phyloP scores from a whole-genome alignment of 2,888 invertebrate species.

The Harmothoe impar region DNA sequence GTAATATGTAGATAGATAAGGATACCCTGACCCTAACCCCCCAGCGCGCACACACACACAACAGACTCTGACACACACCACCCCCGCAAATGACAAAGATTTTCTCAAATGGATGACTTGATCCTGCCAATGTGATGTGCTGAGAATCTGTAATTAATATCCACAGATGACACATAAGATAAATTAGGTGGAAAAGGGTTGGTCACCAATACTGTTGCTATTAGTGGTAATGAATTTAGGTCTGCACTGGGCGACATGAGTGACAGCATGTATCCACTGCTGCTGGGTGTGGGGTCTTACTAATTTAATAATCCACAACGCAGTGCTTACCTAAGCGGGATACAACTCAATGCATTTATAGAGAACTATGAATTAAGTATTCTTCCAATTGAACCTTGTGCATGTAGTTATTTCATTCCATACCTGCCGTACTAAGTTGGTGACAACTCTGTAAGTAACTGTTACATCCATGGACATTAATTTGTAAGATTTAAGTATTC shows the following conservation, averaged over 20 bases:
- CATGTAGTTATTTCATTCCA: no score
- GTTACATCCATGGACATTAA: no score
- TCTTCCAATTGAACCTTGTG: no score
- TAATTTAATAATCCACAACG: conserved; percentile 3
- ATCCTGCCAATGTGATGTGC: not conserved
- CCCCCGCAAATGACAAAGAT: not conserved
- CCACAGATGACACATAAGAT: not conserved
- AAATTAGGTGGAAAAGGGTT: not conserved
- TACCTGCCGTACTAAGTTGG: no score
- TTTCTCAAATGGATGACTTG: not conserved
- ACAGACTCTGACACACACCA: not conserved
- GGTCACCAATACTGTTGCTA: not conserved
- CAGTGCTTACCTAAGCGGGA: no score
- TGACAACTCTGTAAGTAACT: no score
- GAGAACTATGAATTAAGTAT: no score
- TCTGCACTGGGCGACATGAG: not conserved
- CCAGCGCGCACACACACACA: not conserved
- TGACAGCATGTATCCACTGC: not conserved
- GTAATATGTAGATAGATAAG: no score
- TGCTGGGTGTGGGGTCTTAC: not conserved
- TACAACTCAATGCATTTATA: no score
- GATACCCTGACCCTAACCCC: not conserved
- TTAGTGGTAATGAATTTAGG: conserved; percentile 24
- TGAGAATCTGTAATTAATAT: conserved; percentile 30
- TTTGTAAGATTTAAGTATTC: no score